These are phyloP conservation scores for Chlorops oryzae DNA, from an alignment of 1,140 invertebrate species.

Conservation along the genomic window DNA sequence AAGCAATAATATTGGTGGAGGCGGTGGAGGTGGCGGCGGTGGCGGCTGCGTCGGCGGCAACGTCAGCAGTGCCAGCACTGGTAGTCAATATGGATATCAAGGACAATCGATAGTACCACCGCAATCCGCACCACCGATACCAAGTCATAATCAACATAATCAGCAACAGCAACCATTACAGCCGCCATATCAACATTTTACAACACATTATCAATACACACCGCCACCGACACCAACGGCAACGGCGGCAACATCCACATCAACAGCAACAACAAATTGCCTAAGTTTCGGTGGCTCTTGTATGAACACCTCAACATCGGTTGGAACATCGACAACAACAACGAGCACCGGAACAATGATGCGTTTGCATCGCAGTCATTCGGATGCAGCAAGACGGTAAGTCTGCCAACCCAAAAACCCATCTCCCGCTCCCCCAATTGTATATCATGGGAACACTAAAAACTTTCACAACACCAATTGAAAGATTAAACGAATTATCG, in stretches of 20 bases:
- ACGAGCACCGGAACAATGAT: constrained; percentile 15
- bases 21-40: no score
- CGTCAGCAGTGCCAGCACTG: no score
- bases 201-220: constrained; percentile 35
- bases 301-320: constrained; percentile 28
- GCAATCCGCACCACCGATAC: constrained; percentile 40
- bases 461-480: no score
- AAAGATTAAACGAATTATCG: no score
- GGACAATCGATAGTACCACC: constrained; percentile 23
- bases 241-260: constrained; percentile 20
- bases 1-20: no score
- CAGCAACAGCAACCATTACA: constrained; percentile 31
- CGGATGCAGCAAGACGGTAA: constrained; percentile 44
- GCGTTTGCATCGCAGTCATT: constrained; percentile 41
- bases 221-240: constrained; percentile 42
- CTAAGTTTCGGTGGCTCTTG: no score
- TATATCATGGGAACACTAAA: no score
- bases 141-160: constrained; percentile 24
- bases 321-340: constrained; percentile 11
- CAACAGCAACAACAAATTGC: constrained; percentile 19
- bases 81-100: constrained; percentile 34
- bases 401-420: no score
- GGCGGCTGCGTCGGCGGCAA: no score
- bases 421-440: no score
- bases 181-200: constrained; percentile 20